Base-by-base conservation (phyloP, 2,113 vertebrate genomes). In the Callionymus lyra region DNA sequence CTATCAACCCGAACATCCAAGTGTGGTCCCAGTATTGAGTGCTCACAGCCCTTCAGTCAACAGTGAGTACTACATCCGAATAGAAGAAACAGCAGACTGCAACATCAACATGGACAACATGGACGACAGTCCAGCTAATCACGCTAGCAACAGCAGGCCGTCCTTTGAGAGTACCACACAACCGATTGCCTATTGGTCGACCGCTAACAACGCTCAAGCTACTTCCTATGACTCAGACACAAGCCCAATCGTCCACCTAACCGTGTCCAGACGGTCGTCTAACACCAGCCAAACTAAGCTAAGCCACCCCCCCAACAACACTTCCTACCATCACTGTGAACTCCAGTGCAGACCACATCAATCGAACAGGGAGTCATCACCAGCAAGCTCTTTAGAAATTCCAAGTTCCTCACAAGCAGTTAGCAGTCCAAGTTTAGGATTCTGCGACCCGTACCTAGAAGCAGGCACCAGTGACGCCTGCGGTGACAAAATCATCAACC, bases 61-160 rank as follows among this genome's bases (percentile, higher is more conserved):
- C 56, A 94, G 91, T 0, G 92, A 98, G 69, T 98, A 97, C 59
- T 98, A 96, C 72, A 96, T 98, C 60, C 92, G 92, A 53, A 91
- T 98, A 21, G 94, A 98, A 70, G 95, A 94, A 16, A 87, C 88
- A 0, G 68, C 84, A 8, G 85, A 85, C 47, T 83, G 83, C 2
- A 88, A 88, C 3, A 86, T 88, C 57, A 60, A 85, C 9, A 65
- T 91, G 9, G 89, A 94, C 49, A 90, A 91, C 54, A 59, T 61
- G 58, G 85, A 86, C 84, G 88, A 59, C 14, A 83, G 84, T 79
- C 87, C 76, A 57, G 84, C 60, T 65, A 66, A 1, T 44, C 74
- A 63, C 59, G 71, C 10, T 47, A 80, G 65, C 48, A 45, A 38
- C 65, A 76, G 82, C 46, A 78, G 70, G 53, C 57, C 77, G 58